Base-by-base conservation (phyloP, 1,140 invertebrate species). In the Gonioctena quinquepunctata region DNA sequence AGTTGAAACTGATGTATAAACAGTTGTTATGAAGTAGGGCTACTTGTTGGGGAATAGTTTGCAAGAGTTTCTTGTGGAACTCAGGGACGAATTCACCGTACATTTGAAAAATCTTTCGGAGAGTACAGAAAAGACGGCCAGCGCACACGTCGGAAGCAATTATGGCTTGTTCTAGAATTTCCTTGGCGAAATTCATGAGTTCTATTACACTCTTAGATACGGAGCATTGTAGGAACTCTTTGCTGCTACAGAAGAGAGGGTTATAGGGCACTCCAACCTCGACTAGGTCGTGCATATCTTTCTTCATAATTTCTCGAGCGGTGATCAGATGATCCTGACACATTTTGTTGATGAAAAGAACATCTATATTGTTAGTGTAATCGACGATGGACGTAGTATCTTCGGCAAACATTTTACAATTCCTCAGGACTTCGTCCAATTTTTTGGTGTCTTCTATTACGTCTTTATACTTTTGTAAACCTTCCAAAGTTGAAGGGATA, bases 1-100 rank as follows among this genome's bases (percentile, higher is more conserved):
- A 82, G 74, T 91, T 89, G 83, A 96, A 92, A 0, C 91, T 89
- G 1, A 97, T 86, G 80, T 92, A 97, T 89, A 94, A 90, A 77
- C 94, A 96, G 82, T 97, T 97, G 84, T 97, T 98, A 83, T 96
- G 92, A 76, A 96, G 94, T 18, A 97, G 76, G n/a, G 93, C 96
- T 76, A 92, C 88, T 86, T 95, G 91, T 77, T 96, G 93, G 11
- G 95, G 94, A 75, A 96, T 91, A 4, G 88, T 92, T 78, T 92
- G 87, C 22, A 96, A 84, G 73, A 90, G 89, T 72, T 91, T 89
- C 78, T 90, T 89, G 83, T 96, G 94, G 78, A 92, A 88, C 68
- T 90, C 89, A 1, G 93, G 92, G 18, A 95, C 89, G 57, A 94
- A 88, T 63, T 87, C 87, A 52, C 89, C 89, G 81, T 95, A 97